Percentiles rank a stretch among this genome's conserved stretches.
These are phyloP conservation scores for Sclerodermus sp. DNA, from an alignment of 2,888 invertebrate genomes.

Conservation along the genomic window DNA sequence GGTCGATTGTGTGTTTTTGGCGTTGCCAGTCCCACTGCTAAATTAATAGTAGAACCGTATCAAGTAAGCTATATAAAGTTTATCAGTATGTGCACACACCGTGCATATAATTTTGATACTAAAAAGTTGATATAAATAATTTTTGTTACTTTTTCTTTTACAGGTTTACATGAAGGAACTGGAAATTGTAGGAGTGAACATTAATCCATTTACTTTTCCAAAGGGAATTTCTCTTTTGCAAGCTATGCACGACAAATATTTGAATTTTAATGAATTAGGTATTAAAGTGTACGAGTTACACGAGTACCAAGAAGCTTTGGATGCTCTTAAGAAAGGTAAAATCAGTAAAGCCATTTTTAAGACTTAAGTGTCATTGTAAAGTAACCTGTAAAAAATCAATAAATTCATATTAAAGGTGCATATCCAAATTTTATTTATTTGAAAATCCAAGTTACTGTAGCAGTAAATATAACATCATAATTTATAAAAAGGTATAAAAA, in stretches of 20 bases:
- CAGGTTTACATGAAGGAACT: slow-evolving; percentile 68
- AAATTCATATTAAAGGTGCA: neutral
- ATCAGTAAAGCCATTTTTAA: slow-evolving; percentile 67
- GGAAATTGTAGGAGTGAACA: slow-evolving; percentile 66
- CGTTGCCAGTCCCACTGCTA: slow-evolving; percentile 63
- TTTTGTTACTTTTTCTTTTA: slow-evolving; percentile 46
- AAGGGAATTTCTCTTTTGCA: slow-evolving; percentile 66
- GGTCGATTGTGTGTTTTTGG: slow-evolving; percentile 73
- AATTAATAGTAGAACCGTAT: slow-evolving; percentile 53
- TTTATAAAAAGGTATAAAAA: slow-evolving; percentile 40
- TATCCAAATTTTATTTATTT: slow-evolving; percentile 22
- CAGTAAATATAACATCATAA: slow-evolving; percentile 58
- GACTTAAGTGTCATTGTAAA: slow-evolving; percentile 41
- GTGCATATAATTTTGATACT: too few relatives aligned
- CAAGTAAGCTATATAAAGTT: too few relatives aligned
- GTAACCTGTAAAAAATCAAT: neutral
- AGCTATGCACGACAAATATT: slow-evolving; percentile 67
- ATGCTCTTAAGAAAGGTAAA: slow-evolving; percentile 60
- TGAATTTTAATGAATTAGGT: slow-evolving; percentile 65
- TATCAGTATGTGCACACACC: too few relatives aligned
- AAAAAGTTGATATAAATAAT: neutral
- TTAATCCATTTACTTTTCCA: slow-evolving; percentile 70
- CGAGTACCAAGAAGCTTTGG: slow-evolving; percentile 62
- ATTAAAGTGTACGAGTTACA: slow-evolving; percentile 62
- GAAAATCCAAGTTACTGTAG: slow-evolving; percentile 44